Evolutionary conservation across 2,113 vertebrate genomes (phyloP).

Genomic region (Euleptes europaea): DNA sequence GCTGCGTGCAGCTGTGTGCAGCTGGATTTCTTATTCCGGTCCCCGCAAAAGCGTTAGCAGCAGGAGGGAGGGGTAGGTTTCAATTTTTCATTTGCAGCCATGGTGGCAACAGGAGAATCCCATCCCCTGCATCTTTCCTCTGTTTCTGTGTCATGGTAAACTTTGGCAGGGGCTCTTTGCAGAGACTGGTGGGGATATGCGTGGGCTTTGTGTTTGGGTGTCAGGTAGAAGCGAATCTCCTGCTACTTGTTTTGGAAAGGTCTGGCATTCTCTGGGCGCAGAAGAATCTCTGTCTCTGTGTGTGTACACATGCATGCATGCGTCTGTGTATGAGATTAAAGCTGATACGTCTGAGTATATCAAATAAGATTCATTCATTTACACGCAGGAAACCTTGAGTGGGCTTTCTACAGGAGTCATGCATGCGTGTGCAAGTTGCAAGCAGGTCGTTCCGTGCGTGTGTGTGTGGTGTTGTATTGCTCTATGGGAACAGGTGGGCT

Average conservation of each 20-base stretch:
- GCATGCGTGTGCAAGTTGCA: conserved; percentile 6
- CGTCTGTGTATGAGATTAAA: background rate
- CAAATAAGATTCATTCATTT: conserved; percentile 21
- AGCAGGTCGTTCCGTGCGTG: conserved; percentile 24
- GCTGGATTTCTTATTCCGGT: conserved; percentile 12
- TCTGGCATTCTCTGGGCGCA: conserved; percentile 56
- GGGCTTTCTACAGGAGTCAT: background rate
- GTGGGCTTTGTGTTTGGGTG: conserved; percentile 15
- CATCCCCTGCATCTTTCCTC: background rate
- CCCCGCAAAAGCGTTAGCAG: conserved; percentile 20
- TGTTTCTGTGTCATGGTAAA: conserved; percentile 42
- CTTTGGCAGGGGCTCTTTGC: conserved; percentile 54
- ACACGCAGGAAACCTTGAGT: conserved; percentile 39
- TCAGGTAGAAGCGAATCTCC: conserved; percentile 40
- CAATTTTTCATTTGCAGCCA: background rate
- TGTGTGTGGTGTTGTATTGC: conserved; percentile 17
- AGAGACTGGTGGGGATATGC: background rate
- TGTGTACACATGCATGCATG: conserved; percentile 36
- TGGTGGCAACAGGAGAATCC: background rate
- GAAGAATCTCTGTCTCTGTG: conserved; percentile 50
- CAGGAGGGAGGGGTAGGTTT: conserved; percentile 3
- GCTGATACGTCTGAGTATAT: background rate
- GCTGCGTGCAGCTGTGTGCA: conserved; percentile 35
- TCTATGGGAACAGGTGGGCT: conserved; percentile 43
- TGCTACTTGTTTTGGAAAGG: background rate